A percentile compares a stretch with the other conserved stretches of the same genome.
These are phyloP conservation scores for Bolinopsis microptera DNA, from an alignment of 37 sponge, comb jelly and placozoan genomes.

Conservation along the genomic window DNA sequence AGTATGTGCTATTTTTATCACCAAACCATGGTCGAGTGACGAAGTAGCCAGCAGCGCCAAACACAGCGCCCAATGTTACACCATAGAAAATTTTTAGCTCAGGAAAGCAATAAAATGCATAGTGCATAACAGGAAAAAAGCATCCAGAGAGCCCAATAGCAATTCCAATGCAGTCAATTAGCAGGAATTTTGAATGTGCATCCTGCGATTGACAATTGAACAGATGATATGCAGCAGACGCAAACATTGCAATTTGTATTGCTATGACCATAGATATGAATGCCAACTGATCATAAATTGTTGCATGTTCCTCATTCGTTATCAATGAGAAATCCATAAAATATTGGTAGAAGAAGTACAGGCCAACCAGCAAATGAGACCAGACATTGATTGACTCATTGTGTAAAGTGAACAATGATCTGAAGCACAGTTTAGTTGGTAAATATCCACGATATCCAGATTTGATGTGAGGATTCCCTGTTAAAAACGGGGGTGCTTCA, in stretches of 20 bases:
- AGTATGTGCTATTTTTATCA: neutral
- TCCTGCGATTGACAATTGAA: conserved; percentile 31
- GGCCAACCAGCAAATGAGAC: conserved; percentile 53
- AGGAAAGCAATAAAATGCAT: conserved; percentile 46
- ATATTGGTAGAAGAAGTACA: conserved; percentile 38
- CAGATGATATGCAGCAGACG: conserved; percentile 20
- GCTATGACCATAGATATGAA: conserved; percentile 4
- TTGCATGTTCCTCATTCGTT: neutral
- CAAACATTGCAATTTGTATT: conserved; percentile 28
- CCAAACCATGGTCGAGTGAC: conserved; percentile 59
- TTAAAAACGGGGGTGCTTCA: conserved; percentile 30
- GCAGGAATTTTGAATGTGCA: neutral
- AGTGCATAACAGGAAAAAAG: conserved; percentile 49
- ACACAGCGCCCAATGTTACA: neutral
- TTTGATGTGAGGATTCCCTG: conserved; percentile 28
- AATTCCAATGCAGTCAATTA: conserved; percentile 42
- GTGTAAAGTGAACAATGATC: conserved; percentile 11
- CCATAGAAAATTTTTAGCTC: neutral
- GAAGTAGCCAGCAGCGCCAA: conserved; percentile 13
- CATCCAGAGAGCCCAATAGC: conserved; percentile 39
- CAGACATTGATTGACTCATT: conserved; percentile 42
- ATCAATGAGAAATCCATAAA: neutral
- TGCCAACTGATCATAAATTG: neutral
- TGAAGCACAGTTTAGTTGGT: neutral
- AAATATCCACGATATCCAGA: conserved; percentile 41